Percentiles rank a stretch among this genome's conserved stretches.
These are phyloP conservation scores for Drosophila kuntzei DNA, from an alignment of 2,888 invertebrate species.

Conservation along the genomic window DNA sequence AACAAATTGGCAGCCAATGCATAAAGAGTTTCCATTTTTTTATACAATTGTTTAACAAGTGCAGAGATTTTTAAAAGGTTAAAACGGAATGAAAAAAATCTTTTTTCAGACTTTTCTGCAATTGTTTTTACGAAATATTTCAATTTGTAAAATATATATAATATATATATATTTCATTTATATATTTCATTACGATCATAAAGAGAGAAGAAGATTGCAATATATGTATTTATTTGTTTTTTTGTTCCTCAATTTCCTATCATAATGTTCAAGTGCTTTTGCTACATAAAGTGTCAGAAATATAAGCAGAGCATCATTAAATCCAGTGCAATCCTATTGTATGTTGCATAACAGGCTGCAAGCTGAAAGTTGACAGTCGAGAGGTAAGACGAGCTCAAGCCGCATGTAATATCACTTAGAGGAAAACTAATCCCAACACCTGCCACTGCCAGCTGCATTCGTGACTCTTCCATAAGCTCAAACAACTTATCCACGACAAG, in stretches of 20 bases:
- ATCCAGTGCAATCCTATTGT: not conserved
- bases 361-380: constrained; percentile 1
- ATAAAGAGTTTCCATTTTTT: not conserved
- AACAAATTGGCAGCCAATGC: constrained; percentile 1
- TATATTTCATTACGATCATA: not conserved
- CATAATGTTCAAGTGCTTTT: constrained; percentile 1
- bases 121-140: not conserved
- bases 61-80: not conserved
- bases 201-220: not conserved
- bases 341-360: constrained; percentile 1
- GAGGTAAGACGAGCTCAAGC: constrained; percentile 41
- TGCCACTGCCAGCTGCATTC: constrained; percentile 42
- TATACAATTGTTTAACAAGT: not conserved
- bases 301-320: not conserved
- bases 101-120: not conserved
- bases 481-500: constrained; percentile 1
- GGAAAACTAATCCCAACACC: constrained; percentile 59
- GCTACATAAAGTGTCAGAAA: not conserved
- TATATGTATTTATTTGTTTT: not conserved
- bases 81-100: not conserved
- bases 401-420: constrained; percentile 68
- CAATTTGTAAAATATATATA: not conserved
- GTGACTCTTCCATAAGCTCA: constrained; percentile 3
- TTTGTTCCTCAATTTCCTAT: not conserved
- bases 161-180: no score